Evolutionary conservation across 2,888 invertebrate genomes (phyloP).

Genomic region (Metellina segmentata): DNA sequence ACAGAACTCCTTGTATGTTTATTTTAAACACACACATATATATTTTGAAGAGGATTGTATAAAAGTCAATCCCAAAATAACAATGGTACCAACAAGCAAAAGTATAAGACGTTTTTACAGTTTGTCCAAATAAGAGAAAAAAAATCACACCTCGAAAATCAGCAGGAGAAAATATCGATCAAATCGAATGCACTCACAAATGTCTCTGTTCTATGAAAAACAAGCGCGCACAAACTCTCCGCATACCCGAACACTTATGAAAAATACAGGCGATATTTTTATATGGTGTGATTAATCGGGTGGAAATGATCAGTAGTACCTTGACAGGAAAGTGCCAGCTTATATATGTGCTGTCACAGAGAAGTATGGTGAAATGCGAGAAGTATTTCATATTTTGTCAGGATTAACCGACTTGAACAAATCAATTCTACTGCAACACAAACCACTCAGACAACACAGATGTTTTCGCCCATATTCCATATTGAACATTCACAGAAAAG

Average conservation of each 20-base stretch:
- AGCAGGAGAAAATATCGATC: too few relatives aligned
- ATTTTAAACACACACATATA: too few relatives aligned
- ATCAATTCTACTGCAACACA: constrained; percentile 55
- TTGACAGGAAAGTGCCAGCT: constrained; percentile 63
- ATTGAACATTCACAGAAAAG: constrained; percentile 3
- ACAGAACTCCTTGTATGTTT: too few relatives aligned
- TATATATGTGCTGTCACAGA: constrained; percentile 57
- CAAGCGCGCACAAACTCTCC: constrained; percentile 6
- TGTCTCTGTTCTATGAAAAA: not conserved
- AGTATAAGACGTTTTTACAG: too few relatives aligned
- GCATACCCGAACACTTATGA: constrained; percentile 30
- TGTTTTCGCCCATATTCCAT: constrained; percentile 14
- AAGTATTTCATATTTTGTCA: constrained; percentile 68
- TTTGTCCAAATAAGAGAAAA: too few relatives aligned
- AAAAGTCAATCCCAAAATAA: too few relatives aligned
- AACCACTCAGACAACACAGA: constrained; percentile 48
- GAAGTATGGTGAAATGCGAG: constrained; percentile 48
- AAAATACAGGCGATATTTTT: constrained; percentile 52
- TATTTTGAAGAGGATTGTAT: too few relatives aligned
- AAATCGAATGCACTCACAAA: not conserved
- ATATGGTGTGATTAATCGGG: constrained; percentile 49
- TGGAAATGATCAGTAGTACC: constrained; percentile 51
- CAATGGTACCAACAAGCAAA: too few relatives aligned
- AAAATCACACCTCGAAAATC: too few relatives aligned
- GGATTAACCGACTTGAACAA: constrained; percentile 61